phyloP scores from a whole-genome alignment of 2,888 invertebrate species.

The Papilio protenor region DNA sequence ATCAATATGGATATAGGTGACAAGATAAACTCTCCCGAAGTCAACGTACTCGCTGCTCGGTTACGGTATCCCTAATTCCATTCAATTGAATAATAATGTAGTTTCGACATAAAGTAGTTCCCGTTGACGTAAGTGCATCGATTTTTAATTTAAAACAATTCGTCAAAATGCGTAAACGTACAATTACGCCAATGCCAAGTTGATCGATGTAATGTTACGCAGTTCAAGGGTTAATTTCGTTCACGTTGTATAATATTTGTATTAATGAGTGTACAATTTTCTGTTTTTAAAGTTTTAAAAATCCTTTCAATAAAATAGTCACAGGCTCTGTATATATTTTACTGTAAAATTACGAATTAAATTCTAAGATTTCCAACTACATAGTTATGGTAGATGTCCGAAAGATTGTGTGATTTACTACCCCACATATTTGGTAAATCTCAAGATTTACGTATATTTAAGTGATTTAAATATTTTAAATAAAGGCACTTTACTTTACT shows the following conservation, averaged over 20 bases:
- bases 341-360: no score
- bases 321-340: no score
- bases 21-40: conserved; percentile 14
- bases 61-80: conserved; percentile 25
- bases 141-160: conserved; percentile 5
- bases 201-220: conserved; percentile 2
- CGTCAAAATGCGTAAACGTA: conserved; percentile 8
- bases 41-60: conserved; percentile 15
- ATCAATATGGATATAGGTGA: conserved; percentile 4
- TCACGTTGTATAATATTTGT: conserved; percentile 15
- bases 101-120: conserved; percentile 13
- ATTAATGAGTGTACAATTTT: conserved; percentile 2
- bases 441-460: no score
- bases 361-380: no score
- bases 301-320: not conserved
- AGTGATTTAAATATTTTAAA: no score
- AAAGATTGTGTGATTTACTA: no score
- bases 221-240: conserved; percentile 16
- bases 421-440: no score
- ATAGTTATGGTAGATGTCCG: no score
- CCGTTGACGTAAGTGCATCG: conserved; percentile 10
- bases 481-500: no score
- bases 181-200: conserved; percentile 15
- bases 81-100: conserved; percentile 20
- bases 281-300: conserved; percentile 1